phyloP scores from a whole-genome alignment of 2,113 vertebrate genomes.

The Odontesthes bonariensis region DNA sequence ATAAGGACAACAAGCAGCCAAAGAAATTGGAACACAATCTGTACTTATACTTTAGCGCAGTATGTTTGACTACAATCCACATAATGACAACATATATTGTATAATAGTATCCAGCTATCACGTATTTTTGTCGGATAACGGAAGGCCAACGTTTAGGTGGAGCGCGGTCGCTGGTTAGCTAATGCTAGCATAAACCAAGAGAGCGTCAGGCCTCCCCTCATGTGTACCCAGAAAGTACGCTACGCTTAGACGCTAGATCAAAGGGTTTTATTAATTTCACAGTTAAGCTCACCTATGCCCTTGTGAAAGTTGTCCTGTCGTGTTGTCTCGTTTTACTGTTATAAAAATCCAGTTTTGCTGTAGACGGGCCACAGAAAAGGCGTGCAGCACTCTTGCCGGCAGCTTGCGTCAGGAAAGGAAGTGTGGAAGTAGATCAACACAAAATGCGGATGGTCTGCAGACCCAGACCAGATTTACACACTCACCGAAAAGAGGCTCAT shows the following conservation, averaged over 20 bases:
- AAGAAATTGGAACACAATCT: neutral
- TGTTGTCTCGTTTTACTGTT: neutral
- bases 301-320: neutral
- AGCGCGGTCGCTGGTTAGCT: slow-evolving; percentile 39
- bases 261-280: accelerated
- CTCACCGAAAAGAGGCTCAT: neutral
- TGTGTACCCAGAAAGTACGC: neutral
- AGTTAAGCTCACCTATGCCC: slow-evolving; percentile 65
- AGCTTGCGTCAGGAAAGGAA: slow-evolving; percentile 70
- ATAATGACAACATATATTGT: accelerated
- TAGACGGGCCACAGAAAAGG: slow-evolving; percentile 33
- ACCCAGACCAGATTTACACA: neutral
- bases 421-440: neutral
- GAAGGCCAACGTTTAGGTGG: slow-evolving; percentile 19
- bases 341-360: slow-evolving; percentile 77
- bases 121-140: neutral
- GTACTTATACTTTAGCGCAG: neutral
- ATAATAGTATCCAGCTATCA: neutral
- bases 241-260: accelerated
- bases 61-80: accelerated
- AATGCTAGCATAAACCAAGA: slow-evolving; percentile 21
- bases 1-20: neutral
- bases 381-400: slow-evolving; percentile 50
- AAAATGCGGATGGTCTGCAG: neutral
- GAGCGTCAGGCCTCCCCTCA: slow-evolving; percentile 34